Base-by-base conservation (phyloP, 2,113 vertebrate species). In the Pollachius pollachius region DNA sequence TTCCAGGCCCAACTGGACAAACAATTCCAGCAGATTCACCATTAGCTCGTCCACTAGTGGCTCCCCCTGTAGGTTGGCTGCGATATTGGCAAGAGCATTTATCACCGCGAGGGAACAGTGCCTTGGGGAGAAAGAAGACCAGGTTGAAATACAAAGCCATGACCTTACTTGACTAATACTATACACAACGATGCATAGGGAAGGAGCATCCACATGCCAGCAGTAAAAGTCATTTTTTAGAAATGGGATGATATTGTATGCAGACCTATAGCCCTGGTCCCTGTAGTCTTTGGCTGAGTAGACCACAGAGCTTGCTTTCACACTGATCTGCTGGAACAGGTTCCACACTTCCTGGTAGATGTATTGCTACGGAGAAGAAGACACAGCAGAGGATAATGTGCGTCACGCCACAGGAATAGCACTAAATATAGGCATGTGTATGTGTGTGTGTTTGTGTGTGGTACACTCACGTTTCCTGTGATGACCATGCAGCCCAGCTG, bases 261-360 rank as follows among this genome's bases (percentile, higher is more conserved):
- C 60, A 23, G 82, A 98, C 97, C 96, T 97, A 83, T 98, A 98
- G 73, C 97, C 97, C 2, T 98, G 96, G 88, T 99, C 97, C 82
- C 93, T 96, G 78, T 89, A 93, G 84, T 98, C 97, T 84, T 97
- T 98, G 18, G 96, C 94, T 0, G 96, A 99, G 74, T 99, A 98
- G 41, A 98, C 96, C 57, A 96, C 93, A 4, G 96, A 98, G 76
- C 97, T 98, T 83, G 96, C 96, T 90, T 98, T 97, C 70, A 99
- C 96, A 18, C 97, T 98, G 77, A 99, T 99, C 87, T 98, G 96
- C 88, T 98, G 96, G 85, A 99, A 99, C 19, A 99, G 94, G 82
- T 99, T 99, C 97, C 96, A 98, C 12, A 98, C 96, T 78, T 99
- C 96, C 85, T 98, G 94, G 68, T 99, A 99, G 87, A 99, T 98